Base-by-base conservation (phyloP, 2,888 invertebrate genomes). In the Lottia gigantea region DNA sequence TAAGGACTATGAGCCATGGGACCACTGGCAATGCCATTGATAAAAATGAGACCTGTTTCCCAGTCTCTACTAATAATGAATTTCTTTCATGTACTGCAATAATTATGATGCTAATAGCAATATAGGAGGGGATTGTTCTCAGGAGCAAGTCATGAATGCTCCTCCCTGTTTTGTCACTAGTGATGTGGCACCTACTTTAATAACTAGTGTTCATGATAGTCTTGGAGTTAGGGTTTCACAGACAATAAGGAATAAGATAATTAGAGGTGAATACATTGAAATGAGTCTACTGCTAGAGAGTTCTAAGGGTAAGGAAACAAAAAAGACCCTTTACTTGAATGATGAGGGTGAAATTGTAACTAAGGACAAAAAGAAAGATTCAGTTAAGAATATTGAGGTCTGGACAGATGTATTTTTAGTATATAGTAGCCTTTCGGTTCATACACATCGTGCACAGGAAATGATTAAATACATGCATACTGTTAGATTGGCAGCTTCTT, bases 381-480 rank as follows among this genome's bases (percentile, higher is more conserved):
- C 55, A 19, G 11, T 55, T 11, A 19, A 23, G 1, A 55, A 15
- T 23, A 55, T 55, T 19, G 55, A 55, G 23, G 23, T 55, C 23
- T 55, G 55, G 19, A 55, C 19, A 11, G 55, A 55, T 55, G 19
- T 55, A 0, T 55, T 55, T 3, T 19, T 55, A 55, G 19, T 55
- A 0, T 49, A n/a, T 49, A n/a, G 16, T 49, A 49, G 49, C 19
- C 49, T 19, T 23, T 8, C 19, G n/a, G 19, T n/a, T 55, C 55
- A 55, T 23, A n/a, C 55, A 23, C n/a, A 8, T 55, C n/a, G 55
- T 6, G n/a, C 19, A 55, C 55, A 55, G 14, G 55, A 55, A 55
- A 55, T 55, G 19, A n/a, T 55, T 7, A 55, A 55, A n/a, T 55
- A 55, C 12, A 55, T 55, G 19, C 55, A 55, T 23, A 55, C 55